A percentile compares a stretch with the other conserved stretches of the same genome.
Conservation (phyloP, 2,113 vertebrate species). For the Ictalurus furcatus region DNA sequence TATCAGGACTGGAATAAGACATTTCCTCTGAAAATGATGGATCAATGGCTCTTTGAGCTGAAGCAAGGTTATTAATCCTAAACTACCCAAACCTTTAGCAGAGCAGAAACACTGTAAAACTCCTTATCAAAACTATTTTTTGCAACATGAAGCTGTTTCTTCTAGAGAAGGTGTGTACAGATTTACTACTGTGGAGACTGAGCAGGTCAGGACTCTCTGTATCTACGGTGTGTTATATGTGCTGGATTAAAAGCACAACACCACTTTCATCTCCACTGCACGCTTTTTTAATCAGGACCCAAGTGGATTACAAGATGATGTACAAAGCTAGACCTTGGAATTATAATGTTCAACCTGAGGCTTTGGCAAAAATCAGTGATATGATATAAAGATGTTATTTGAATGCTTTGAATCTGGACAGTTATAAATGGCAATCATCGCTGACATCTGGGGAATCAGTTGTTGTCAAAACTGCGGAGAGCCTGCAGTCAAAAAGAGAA, state of each 20-base stretch:
- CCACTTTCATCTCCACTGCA: background rate
- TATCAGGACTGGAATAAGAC: slow-evolving; percentile 43
- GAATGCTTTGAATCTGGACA: background rate
- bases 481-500: too few species aligned
- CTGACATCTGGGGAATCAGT: too few species aligned
- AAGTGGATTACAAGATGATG: background rate
- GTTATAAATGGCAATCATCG: too few species aligned
- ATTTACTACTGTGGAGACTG: background rate
- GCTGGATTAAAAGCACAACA: background rate
- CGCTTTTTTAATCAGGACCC: background rate
- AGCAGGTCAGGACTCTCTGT: background rate
- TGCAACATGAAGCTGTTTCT: slow-evolving; percentile 33
- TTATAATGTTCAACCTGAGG: background rate
- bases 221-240: background rate
- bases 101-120: slow-evolving; percentile 36
- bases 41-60: slow-evolving; percentile 50
- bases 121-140: slow-evolving; percentile 31
- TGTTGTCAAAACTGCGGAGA: too few species aligned
- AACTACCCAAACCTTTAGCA: slow-evolving; percentile 25
- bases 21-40: slow-evolving; percentile 55
- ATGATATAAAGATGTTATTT: background rate
- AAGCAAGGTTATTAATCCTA: slow-evolving; percentile 55
- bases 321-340: background rate
- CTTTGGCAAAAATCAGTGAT: background rate
- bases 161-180: background rate